A percentile compares a stretch with the other conserved stretches of the same genome.
Evolutionary conservation across 2,113 vertebrate genomes (phyloP).

Genomic region (Noturus placidus): DNA sequence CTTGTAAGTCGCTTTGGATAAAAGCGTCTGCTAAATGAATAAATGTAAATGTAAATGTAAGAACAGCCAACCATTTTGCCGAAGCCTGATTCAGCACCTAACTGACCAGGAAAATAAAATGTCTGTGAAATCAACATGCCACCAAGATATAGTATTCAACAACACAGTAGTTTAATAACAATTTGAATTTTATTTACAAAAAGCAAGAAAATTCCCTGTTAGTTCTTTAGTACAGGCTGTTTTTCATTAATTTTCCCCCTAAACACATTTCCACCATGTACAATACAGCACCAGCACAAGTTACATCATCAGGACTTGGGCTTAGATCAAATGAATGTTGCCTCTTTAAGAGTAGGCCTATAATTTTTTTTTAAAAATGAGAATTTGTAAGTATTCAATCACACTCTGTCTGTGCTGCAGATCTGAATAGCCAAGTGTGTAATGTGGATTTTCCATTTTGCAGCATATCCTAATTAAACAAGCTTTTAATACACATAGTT

Average conservation of each 20-base stretch:
- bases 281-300: not conserved
- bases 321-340: conserved; percentile 4
- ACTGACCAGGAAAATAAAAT: not conserved
- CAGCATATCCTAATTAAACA: conserved; percentile 35
- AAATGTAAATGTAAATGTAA: too few relatives aligned
- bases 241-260: not conserved
- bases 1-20: too few relatives aligned
- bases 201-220: not conserved
- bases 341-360: conserved; percentile 1
- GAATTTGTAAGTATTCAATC: conserved; percentile 17
- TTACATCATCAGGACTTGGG: conserved; percentile 16
- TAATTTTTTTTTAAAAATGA: not conserved
- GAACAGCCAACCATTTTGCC: not conserved
- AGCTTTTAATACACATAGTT: conserved; percentile 21
- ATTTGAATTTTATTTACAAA: conserved; percentile 22
- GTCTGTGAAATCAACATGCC: conserved; percentile 18
- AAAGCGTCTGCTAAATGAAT: too few relatives aligned
- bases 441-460: conserved; percentile 28
- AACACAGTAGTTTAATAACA: conserved; percentile 12
- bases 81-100: conserved; percentile 7
- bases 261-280: not conserved
- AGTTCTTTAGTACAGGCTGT: not conserved
- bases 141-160: conserved; percentile 34
- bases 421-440: not conserved
- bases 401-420: not conserved